Conservation (phyloP, 2,113 vertebrate species). For the Mus musculus region DNA sequence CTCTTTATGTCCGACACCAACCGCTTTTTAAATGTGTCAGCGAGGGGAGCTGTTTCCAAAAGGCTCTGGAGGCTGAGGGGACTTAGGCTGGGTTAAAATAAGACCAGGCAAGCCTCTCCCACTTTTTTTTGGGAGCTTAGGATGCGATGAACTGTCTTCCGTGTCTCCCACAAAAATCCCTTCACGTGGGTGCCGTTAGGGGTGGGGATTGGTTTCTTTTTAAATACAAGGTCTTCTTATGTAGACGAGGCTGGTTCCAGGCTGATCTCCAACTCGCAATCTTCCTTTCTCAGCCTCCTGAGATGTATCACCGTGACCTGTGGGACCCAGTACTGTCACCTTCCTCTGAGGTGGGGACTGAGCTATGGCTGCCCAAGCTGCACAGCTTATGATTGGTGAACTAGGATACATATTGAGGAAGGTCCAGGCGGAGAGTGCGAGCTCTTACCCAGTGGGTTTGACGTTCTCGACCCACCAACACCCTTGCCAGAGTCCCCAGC, state of each 20-base stretch:
- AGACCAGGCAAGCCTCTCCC: neutral
- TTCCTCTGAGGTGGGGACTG: neutral
- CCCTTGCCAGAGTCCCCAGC: neutral
- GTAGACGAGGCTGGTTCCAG: neutral
- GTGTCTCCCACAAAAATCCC: neutral
- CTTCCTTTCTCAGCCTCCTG: neutral
- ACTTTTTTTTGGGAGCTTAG: neutral
- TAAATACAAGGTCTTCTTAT: neutral
- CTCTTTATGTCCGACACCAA: neutral
- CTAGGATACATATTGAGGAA: no score
- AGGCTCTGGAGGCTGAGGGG: neutral
- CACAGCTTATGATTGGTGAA: neutral
- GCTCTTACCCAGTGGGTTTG: neutral
- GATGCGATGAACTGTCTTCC: neutral
- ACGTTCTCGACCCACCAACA: neutral
- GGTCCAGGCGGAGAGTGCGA: neutral
- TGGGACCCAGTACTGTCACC: no score
- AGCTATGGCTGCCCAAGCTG: neutral
- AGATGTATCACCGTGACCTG: neutral
- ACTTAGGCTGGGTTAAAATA: conserved; percentile 13
- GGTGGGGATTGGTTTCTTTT: neutral
- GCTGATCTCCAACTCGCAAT: neutral
- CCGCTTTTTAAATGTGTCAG: neutral
- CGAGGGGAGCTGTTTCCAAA: neutral
- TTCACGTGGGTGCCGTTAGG: neutral